phyloP scores from a whole-genome alignment of 2,113 vertebrate species.

The Hypocryptadius cinnamomeus region DNA sequence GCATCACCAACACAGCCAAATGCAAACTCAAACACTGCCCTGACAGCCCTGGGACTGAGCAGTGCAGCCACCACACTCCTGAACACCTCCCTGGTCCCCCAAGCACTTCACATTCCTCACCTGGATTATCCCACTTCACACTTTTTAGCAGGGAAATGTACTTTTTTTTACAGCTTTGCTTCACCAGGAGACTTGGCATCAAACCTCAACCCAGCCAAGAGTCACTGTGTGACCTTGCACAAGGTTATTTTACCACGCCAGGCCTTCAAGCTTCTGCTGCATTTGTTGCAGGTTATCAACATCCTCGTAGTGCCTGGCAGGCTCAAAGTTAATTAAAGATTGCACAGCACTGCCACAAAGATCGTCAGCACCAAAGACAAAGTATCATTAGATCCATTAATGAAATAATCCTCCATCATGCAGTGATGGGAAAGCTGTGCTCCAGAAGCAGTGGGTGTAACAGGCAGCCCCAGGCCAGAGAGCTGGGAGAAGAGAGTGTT shows the following conservation, averaged over 20 bases:
- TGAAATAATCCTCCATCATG: conserved; percentile 16
- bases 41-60: background rate
- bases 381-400: conserved; percentile 46
- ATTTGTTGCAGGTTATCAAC: background rate
- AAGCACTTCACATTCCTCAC: background rate
- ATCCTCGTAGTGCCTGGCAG: background rate
- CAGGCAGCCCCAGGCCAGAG: conserved; percentile 26
- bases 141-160: background rate
- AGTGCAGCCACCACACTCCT: background rate
- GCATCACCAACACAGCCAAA: background rate
- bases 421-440: background rate
- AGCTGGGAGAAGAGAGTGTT: background rate
- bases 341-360: background rate
- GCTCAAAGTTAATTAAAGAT: conserved; percentile 53
- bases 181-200: background rate
- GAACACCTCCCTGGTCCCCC: background rate
- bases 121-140: background rate
- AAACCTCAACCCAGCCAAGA: background rate
- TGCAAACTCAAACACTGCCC: background rate
- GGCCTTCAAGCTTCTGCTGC: background rate
- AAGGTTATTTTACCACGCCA: background rate
- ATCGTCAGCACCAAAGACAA: conserved; percentile 31
- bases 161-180: background rate
- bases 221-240: background rate
- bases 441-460: background rate